Evolutionary conservation across 2,113 vertebrate species (phyloP), one percentile per base, ranked within the genome.

Genomic region (Mustela nigripes): DNA sequence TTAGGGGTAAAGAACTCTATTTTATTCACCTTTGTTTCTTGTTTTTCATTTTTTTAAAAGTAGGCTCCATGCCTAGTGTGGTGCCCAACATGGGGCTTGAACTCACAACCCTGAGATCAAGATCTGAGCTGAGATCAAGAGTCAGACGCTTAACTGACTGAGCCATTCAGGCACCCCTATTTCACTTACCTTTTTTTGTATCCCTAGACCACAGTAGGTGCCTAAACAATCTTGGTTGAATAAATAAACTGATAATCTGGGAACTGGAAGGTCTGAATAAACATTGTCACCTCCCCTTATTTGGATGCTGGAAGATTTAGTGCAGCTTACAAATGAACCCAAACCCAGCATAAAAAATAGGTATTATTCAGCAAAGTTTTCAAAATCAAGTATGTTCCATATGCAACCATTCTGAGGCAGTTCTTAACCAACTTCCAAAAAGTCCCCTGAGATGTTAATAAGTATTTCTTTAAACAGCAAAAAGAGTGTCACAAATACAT

Each of bases 351-450:
- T 10, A 83, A 67, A 67, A 95, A 53, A n/a, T 21, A 87, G 22
- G 24, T 86, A 56, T 79, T 74, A 78, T 31, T 94, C 31, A 86
- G n/a, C 74, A 80, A 94, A 65, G 10, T 89, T 87, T 92, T 90
- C 56, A 39, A 85, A 93, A 48, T 86, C 79, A 69, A 79, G 56
- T 78, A 31, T 62, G 63, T 31, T 83, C 79, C n/a, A 81, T 10
- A 95, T 1, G 33, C 76, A 79, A 45, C 45, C 39, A 53, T 79
- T 33, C 73, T 65, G 39, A 45, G 15, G n/a, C 31, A 26, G 36
- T 89, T 85, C 81, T 90, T 71, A 79, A 58, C 73, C 31, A 90
- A 56, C 36, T 10, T 63, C 36, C 39, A 63, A 36, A n/a, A 71
- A 28, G 36, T 65, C 39, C 60, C 60, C 78, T 11, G 67, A 82